A percentile compares a stretch with the other conserved stretches of the same genome.
phyloP scores from a whole-genome alignment of 2,113 vertebrate genomes.

The Channa maculata region DNA sequence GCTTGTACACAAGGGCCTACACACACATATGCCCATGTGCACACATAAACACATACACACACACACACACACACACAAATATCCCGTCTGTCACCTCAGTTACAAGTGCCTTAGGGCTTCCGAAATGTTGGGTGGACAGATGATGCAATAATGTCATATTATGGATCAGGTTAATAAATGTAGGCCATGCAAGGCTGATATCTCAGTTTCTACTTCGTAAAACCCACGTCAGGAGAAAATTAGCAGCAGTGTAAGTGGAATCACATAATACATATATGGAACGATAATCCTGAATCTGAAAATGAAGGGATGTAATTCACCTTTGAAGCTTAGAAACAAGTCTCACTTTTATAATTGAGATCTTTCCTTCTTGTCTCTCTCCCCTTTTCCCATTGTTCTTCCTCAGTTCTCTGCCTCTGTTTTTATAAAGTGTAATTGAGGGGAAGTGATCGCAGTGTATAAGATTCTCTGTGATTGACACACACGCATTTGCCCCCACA shows the following conservation, averaged over 20 bases:
- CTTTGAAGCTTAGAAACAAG: constrained; percentile 38
- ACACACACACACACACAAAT: constrained; percentile 33
- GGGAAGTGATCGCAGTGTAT: constrained; percentile 66
- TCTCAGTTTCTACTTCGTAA: constrained; percentile 37
- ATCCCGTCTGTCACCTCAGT: constrained; percentile 68
- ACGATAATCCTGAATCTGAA: constrained; percentile 24
- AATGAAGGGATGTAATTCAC: constrained; percentile 43
- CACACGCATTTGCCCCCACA: constrained; percentile 33
- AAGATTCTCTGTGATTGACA: constrained; percentile 70
- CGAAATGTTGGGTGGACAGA: constrained; percentile 73
- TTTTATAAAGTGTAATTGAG: constrained; percentile 67
- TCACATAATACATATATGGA: constrained; percentile 25
- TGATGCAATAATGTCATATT: constrained; percentile 76
- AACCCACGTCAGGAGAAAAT: constrained; percentile 27
- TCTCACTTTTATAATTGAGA: constrained; percentile 53
- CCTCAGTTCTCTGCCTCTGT: constrained; percentile 32
- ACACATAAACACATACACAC: constrained; percentile 3
- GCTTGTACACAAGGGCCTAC: constrained; percentile 40
- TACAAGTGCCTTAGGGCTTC: constrained; percentile 67
- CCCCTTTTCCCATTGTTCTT: constrained; percentile 27
- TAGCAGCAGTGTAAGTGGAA: constrained; percentile 29
- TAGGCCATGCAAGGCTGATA: constrained; percentile 53
- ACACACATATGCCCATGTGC: constrained; percentile 17
- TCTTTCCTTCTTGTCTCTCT: constrained; percentile 25
- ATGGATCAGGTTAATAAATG: constrained; percentile 69